Evolutionary conservation across 2,888 invertebrate genomes (phyloP).

Genomic region (Andrena haemorrhoa): DNA sequence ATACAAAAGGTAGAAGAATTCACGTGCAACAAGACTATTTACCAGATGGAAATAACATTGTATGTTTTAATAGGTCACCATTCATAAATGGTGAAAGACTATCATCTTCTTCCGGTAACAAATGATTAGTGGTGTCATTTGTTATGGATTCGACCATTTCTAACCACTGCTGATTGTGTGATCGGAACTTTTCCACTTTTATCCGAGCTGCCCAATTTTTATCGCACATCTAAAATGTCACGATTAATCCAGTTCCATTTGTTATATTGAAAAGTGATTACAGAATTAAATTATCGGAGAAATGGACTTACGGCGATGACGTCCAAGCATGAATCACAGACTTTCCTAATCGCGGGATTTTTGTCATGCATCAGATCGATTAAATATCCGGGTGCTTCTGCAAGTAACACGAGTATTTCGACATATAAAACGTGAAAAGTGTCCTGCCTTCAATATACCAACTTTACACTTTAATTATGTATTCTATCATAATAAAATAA

Average conservation of each 20-base stretch:
- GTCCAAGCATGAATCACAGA: slow-evolving; percentile 97
- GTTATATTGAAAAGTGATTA: slow-evolving; percentile 12
- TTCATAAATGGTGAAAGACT: slow-evolving; percentile 91
- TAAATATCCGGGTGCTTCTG: slow-evolving; percentile 97
- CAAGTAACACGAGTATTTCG: slow-evolving; percentile 72
- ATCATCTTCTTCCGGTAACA: slow-evolving; percentile 86
- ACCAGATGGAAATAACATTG: slow-evolving; percentile 86
- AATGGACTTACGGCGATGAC: slow-evolving; percentile 92
- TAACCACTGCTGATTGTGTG: slow-evolving; percentile 99
- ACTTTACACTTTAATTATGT: not conserved
- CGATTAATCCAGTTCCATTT: slow-evolving; percentile 12
- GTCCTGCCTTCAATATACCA: slow-evolving; percentile 1
- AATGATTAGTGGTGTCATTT: slow-evolving; percentile 86
- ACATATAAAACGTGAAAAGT: not conserved
- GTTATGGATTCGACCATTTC: slow-evolving; percentile 95
- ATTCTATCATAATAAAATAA: not conserved
- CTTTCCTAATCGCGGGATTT: slow-evolving; percentile 95
- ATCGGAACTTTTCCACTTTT: slow-evolving; percentile 97
- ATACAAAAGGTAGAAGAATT: too few species aligned
- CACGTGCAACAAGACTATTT: slow-evolving; percentile 31
- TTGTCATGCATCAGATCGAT: slow-evolving; percentile 99
- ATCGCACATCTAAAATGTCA: slow-evolving; percentile 88
- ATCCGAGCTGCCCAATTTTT: slow-evolving; percentile 97
- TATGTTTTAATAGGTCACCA: slow-evolving; percentile 89
- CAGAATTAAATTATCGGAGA: slow-evolving; percentile 1